A percentile compares a stretch with the other conserved stretches of the same genome.
Conservation (phyloP, 2,113 vertebrate genomes). For the Acanthisitta chloris region DNA sequence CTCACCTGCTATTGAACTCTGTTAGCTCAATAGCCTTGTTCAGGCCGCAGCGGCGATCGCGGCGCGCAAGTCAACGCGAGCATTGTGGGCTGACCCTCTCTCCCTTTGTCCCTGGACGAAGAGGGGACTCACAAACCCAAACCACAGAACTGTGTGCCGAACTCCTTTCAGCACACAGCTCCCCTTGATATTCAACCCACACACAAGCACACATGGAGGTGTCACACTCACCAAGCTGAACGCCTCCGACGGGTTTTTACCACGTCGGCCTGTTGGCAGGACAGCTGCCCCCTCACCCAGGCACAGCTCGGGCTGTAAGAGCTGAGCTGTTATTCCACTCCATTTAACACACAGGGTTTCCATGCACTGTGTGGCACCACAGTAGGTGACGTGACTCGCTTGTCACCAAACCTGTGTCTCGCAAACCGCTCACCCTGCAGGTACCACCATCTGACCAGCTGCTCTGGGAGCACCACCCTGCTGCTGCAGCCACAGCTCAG, state of each 20-base stretch:
- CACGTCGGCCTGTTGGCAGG: neutral
- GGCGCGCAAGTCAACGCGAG: neutral
- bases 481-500: neutral
- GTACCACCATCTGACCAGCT: neutral
- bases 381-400: neutral
- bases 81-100: conserved; percentile 23
- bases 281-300: neutral
- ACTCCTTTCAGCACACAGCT: neutral
- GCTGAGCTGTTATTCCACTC: fast-evolving
- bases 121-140: neutral
- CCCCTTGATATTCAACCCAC: neutral
- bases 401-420: neutral
- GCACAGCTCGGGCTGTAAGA: neutral
- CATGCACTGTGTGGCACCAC: neutral
- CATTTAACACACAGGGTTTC: neutral
- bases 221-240: neutral
- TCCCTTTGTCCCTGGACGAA: neutral
- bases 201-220: neutral
- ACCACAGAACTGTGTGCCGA: neutral
- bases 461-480: neutral
- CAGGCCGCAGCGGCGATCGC: neutral
- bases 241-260: neutral
- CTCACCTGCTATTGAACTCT: conserved; percentile 69
- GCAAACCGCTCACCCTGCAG: neutral
- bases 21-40: conserved; percentile 42